Percentiles rank a stretch among this genome's conserved stretches.
Evolutionary conservation across 2,888 invertebrate species (phyloP).

Genomic region (Nemotelus pantherinus): DNA sequence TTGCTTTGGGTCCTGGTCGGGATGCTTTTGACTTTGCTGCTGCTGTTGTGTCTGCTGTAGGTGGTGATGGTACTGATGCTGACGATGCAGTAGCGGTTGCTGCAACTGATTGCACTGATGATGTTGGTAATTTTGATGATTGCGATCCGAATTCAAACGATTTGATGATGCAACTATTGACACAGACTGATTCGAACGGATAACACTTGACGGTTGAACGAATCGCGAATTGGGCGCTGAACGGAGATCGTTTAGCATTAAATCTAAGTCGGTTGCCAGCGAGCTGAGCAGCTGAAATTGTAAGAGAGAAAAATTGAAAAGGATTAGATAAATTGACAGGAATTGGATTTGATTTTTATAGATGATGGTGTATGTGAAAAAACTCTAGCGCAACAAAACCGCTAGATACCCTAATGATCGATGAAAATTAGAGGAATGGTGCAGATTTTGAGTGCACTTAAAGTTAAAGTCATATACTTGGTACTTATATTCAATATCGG

Average conservation of each 20-base stretch:
- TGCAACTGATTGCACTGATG: constrained; percentile 47
- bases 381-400: too few species aligned
- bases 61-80: constrained; percentile 50
- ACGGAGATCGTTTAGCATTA: constrained; percentile 85
- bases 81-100: constrained; percentile 52
- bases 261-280: constrained; percentile 84
- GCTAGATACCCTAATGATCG: too few species aligned
- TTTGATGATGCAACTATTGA: constrained; percentile 35
- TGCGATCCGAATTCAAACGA: constrained; percentile 49
- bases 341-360: too few species aligned
- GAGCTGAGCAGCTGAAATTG: constrained; percentile 79
- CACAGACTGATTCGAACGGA: constrained; percentile 43
- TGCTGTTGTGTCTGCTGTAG: constrained; percentile 9
- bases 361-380: too few species aligned
- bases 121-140: constrained; percentile 49
- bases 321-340: too few species aligned
- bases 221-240: constrained; percentile 67
- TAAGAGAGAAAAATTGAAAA: too few species aligned
- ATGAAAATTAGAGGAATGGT: too few species aligned
- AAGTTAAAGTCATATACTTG: too few species aligned
- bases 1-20: constrained; percentile 38
- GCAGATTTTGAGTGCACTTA: too few species aligned
- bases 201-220: constrained; percentile 51
- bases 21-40: not conserved
- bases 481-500: too few species aligned